phyloP scores from a whole-genome alignment of 2,797 vertebrate species.

The Ctenochaetus hawaiiensis region DNA sequence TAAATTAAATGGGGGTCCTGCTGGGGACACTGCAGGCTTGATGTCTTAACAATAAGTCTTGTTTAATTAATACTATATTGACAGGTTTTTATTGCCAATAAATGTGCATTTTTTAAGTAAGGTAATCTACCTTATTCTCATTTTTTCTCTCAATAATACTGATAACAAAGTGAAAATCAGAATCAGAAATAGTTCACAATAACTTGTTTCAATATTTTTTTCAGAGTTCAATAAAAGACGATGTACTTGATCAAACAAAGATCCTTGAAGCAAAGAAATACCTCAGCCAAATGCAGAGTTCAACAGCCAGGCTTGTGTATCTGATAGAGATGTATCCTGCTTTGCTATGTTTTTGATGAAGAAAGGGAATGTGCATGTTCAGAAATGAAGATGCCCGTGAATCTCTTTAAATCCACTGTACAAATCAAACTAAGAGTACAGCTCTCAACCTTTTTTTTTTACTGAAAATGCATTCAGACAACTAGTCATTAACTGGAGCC shows the following conservation, averaged over 20 bases:
- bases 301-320: not conserved
- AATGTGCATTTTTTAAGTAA: not conserved
- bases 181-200: too few relatives aligned
- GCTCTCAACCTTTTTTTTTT: not conserved
- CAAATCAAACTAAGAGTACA: conserved; percentile 19
- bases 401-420: not conserved
- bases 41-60: not conserved
- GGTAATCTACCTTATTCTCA: not conserved
- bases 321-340: not conserved
- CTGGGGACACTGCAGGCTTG: not conserved
- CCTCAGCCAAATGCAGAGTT: not conserved
- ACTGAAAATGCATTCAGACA: conserved; percentile 25
- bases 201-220: too few relatives aligned
- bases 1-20: too few relatives aligned
- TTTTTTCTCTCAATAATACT: not conserved
- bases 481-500: conserved; percentile 36
- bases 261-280: not conserved
- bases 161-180: not conserved
- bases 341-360: conserved; percentile 26
- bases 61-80: too few relatives aligned
- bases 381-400: conserved; percentile 10
- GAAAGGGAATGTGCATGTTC: not conserved
- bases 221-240: not conserved
- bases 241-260: not conserved
- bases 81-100: not conserved